Evolutionary conservation across 1,140 invertebrate species (phyloP).

Genomic region (Drosophila pseudoananassae): DNA sequence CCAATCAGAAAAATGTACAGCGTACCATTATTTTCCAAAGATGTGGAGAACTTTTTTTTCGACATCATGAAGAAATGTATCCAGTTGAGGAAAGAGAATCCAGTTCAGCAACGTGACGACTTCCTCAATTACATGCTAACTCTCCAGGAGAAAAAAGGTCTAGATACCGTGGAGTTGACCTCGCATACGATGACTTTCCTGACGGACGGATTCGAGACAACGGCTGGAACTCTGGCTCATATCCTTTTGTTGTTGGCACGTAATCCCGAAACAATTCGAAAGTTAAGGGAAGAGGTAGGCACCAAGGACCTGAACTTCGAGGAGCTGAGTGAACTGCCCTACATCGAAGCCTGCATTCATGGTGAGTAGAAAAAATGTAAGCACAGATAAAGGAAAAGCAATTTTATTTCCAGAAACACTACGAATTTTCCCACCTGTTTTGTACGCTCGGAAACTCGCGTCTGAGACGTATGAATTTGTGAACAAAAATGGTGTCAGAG

Average conservation of each 20-base stretch:
- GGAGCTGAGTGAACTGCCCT: constrained; percentile 47
- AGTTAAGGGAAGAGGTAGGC: constrained; percentile 67
- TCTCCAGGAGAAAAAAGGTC: constrained; percentile 72
- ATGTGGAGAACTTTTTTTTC: constrained; percentile 66
- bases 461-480: constrained; percentile 49
- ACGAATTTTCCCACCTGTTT: constrained; percentile 51
- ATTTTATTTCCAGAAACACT: constrained; percentile 39
- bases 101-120: constrained; percentile 63
- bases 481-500: constrained; percentile 44
- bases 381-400: neutral
- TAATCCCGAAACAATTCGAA: constrained; percentile 31
- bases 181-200: constrained; percentile 65
- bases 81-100: constrained; percentile 48
- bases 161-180: constrained; percentile 35
- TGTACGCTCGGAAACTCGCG: constrained; percentile 34
- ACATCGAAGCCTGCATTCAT: constrained; percentile 61
- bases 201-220: constrained; percentile 67
- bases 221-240: constrained; percentile 45
- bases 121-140: constrained; percentile 79
- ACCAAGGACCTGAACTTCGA: constrained; percentile 38
- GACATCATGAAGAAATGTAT: constrained; percentile 63
- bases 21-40: constrained; percentile 41
- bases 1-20: constrained; percentile 43
- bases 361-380: constrained; percentile 15
- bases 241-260: constrained; percentile 46